Base-by-base conservation (phyloP, 2,113 vertebrate species). In the Esox niger region DNA sequence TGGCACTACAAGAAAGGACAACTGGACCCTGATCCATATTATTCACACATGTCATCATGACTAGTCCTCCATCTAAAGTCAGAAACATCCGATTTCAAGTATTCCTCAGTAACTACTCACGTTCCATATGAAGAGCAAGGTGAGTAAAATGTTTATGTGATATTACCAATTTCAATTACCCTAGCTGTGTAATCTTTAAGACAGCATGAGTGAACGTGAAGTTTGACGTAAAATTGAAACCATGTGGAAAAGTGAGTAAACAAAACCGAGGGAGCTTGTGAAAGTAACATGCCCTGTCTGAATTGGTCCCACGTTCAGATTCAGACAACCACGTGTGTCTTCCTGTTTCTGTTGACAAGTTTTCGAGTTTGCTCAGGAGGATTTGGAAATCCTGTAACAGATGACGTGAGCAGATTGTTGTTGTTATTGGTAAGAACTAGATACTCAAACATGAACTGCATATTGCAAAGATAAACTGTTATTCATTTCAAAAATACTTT, bases 371-470 rank as follows among this genome's bases (percentile, higher is more conserved):
- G 77, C 70, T 80, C 78, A 31, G 69, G 67, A 64, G 80, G 61
- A 55, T 69, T 79, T 66, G 69, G 78, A 61, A 82, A 66, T 64
- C 78, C 76, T 62, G 59, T 84, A 59, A 79, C 78, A 25, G 76
- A 86, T 66, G 84, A 86, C 76, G 79, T 80, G 25, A 70, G 70
- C 32, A 82, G 62, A n/a, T n/a, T n/a, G 64, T 35, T 86, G 27
- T 21, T 35, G 30, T 61, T 61, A 61, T 33, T 61, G 59, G 59
- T 61, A 49, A 29, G 17, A 52, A 30, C 25, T 47, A 25, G 11
- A 35, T 43, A 25, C 33, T 43, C 26, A 11, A 29, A 15, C 56
- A 13, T 58, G 56, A 29, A 29, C 56, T 58, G 13, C 29, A 25
- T 26, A 25, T 20, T 23, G 33, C 17, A 32, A 32, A 25, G 6